Base-by-base conservation (phyloP, 2,113 vertebrate genomes). In the Athene noctua region DNA sequence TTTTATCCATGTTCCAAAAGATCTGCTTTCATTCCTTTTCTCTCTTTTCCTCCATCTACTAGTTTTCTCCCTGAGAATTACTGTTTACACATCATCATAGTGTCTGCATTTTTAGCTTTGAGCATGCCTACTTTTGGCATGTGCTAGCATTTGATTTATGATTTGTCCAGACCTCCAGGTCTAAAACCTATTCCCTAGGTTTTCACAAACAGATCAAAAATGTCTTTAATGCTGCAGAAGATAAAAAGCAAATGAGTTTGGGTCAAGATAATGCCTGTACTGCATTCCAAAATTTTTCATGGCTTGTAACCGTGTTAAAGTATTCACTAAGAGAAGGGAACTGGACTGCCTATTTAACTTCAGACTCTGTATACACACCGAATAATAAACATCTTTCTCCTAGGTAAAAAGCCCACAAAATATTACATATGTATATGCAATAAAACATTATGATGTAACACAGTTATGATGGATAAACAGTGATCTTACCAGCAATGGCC, bases 81-180 rank as follows among this genome's bases (percentile, higher is more conserved):
- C 32, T 59, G 44, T 85, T 81, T 8, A 55, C 36, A 55, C 30
- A 62, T 94, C 71, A 96, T 22, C 1, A 1, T 61, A 61, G 19
- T 3, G 3, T 36, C 80, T 93, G 51, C 26, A 51, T 51, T 88
- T 94, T 93, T 92, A 91, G 14, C 66, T 96, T 92, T 66, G 72
- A 87, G 19, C 70, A 51, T 92, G 57, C 58, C 40, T 81, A 30
- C 10, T 73, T 80, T 55, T 90, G 63, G 44, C 82, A 88, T 91
- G 51, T 90, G 51, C 32, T 96, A 85, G 52, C 13, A 51, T 88
- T 94, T 96, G 86, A 96, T 96, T 96, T 95, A 95, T 80, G 62
- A 88, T 93, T 94, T 96, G 27, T 71, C 51, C 42, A 92, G 65
- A 90, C 20, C 74, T 95, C 85, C 62, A 91, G 59, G 44, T 30